Percentiles rank a stretch among this genome's conserved stretches.
These are phyloP conservation scores for Drosophila leonis DNA, from an alignment of 2,888 invertebrate genomes.

Conservation along the genomic window DNA sequence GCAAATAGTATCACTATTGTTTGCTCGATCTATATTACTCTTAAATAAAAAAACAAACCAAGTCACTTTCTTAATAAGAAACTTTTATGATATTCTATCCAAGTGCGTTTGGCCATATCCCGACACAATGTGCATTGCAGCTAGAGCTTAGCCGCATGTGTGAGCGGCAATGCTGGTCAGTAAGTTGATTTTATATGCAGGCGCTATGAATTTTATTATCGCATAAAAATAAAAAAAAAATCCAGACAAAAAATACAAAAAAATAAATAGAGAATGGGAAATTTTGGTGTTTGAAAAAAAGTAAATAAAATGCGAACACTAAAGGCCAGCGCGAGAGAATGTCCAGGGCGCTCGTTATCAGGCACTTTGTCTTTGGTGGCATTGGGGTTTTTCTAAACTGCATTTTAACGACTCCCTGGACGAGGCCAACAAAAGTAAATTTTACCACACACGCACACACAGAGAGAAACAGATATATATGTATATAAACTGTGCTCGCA, in stretches of 20 bases:
- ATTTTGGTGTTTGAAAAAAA: slow-evolving; percentile 19
- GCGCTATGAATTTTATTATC: slow-evolving; percentile 69
- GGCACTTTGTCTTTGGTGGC: slow-evolving; percentile 64
- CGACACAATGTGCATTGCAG: slow-evolving; percentile 42
- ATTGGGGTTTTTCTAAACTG: slow-evolving; percentile 67
- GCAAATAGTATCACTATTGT: neutral
- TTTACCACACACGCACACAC: slow-evolving; percentile 23
- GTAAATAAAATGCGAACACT: slow-evolving; percentile 7
- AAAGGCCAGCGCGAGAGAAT: slow-evolving; percentile 31
- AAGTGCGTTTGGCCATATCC: neutral
- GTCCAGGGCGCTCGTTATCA: slow-evolving; percentile 61
- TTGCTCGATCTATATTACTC: neutral
- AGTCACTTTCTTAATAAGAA: neutral
- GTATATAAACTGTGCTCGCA: neutral
- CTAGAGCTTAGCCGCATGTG: slow-evolving; percentile 22
- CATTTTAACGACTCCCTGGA: slow-evolving; percentile 77
- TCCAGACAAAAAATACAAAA: slow-evolving; percentile 11
- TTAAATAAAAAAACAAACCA: neutral
- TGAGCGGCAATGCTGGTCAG: slow-evolving; percentile 38
- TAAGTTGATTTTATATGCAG: slow-evolving; percentile 60
- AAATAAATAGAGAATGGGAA: slow-evolving; percentile 1
- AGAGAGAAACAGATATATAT: neutral
- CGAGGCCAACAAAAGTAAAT: slow-evolving; percentile 45
- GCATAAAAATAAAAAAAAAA: slow-evolving; percentile 56
- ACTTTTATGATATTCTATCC: neutral